These are phyloP conservation scores for Chaenogobius annularis DNA, from an alignment of 2,113 vertebrate species.

Conservation along the genomic window DNA sequence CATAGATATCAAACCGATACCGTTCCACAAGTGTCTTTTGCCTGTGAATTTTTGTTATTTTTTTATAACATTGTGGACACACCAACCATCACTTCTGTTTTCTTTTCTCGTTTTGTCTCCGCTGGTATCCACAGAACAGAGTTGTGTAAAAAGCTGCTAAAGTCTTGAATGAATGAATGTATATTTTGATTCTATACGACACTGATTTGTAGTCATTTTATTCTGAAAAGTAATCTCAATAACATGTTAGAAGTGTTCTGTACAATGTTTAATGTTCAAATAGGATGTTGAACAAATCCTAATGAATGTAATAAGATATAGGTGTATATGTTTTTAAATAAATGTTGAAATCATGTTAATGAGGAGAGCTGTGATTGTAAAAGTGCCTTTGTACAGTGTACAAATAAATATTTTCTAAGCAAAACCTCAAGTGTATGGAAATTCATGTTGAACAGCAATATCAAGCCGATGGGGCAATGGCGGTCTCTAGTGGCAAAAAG, in stretches of 20 bases:
- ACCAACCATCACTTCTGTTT: background rate
- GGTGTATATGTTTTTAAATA: constrained; percentile 13
- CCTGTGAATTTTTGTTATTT: background rate
- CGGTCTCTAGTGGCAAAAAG: constrained; percentile 3
- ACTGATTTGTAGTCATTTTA: constrained; percentile 2
- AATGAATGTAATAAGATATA: constrained; percentile 16
- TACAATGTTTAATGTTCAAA: background rate
- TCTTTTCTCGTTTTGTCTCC: background rate
- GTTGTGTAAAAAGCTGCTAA: constrained; percentile 5
- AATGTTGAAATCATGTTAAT: constrained; percentile 1
- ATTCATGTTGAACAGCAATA: background rate
- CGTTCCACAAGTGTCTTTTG: background rate
- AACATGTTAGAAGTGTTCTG: background rate
- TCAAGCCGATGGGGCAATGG: background rate
- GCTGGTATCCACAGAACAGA: background rate
- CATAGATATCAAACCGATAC: background rate
- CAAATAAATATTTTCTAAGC: constrained; percentile 76
- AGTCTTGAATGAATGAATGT: background rate
- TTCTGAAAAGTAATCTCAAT: background rate
- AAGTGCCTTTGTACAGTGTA: constrained; percentile 71
- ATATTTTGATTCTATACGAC: background rate
- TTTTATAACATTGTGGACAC: background rate
- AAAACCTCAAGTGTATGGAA: constrained; percentile 17
- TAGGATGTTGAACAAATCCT: background rate
- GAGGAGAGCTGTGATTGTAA: constrained; percentile 33